phyloP scores from a whole-genome alignment of 2,888 invertebrate genomes.

The Hirtodrosophila confusa region DNA sequence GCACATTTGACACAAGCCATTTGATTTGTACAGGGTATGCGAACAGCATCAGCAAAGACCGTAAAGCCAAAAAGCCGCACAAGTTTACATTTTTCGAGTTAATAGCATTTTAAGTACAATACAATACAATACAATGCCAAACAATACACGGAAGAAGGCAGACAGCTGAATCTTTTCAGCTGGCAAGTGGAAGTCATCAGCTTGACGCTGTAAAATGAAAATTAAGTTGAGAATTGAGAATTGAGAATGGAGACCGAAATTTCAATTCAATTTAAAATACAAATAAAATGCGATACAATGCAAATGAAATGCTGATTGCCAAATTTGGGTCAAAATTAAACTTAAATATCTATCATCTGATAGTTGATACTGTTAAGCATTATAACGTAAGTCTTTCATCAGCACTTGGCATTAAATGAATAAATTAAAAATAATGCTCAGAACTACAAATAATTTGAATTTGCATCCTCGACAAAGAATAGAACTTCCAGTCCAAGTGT shows the following conservation, averaged over 20 bases:
- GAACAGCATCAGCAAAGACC: constrained; percentile 58
- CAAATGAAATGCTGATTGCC: too few species aligned
- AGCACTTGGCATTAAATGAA: too few species aligned
- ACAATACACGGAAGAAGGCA: not conserved
- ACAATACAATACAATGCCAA: constrained; percentile 15
- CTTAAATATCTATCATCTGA: not conserved
- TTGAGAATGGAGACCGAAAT: constrained; percentile 19
- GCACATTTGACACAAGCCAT: too few species aligned
- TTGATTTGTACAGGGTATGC: constrained; percentile 5
- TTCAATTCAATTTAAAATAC: constrained; percentile 33
- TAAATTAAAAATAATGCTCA: too few species aligned
- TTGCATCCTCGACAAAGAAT: too few species aligned
- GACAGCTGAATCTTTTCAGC: not conserved
- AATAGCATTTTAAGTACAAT: constrained; percentile 79
- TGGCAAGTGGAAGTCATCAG: constrained; percentile 5
- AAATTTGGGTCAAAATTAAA: not conserved
- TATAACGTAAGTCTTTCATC: too few species aligned
- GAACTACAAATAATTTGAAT: too few species aligned
- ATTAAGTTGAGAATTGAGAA: constrained; percentile 35
- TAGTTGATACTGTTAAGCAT: not conserved
- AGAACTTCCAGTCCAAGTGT: too few species aligned
- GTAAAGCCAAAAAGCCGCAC: constrained; percentile 72
- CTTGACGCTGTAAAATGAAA: constrained; percentile 43
- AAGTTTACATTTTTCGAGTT: constrained; percentile 73
- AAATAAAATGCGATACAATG: constrained; percentile 11